phyloP scores from a whole-genome alignment of 2,888 invertebrate species.

The Anagyrus pseudococci region DNA sequence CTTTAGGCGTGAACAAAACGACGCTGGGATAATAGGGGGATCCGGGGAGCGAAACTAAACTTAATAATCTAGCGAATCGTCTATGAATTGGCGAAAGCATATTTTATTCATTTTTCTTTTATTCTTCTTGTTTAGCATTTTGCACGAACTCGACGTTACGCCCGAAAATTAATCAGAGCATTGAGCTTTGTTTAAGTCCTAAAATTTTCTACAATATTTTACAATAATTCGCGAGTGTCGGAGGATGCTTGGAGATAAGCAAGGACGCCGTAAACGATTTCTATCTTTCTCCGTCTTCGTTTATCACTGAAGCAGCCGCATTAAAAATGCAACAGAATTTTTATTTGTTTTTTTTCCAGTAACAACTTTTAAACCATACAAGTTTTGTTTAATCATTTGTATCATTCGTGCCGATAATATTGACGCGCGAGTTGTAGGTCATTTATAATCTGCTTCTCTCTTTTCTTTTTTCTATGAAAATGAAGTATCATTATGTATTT shows the following conservation, averaged over 20 bases:
- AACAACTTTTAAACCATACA: too few species aligned
- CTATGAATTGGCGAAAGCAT: not conserved
- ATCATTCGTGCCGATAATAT: too few species aligned
- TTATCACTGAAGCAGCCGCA: too few species aligned
- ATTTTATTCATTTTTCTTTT: not conserved
- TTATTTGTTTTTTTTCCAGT: too few species aligned
- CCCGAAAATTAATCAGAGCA: not conserved
- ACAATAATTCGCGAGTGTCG: not conserved
- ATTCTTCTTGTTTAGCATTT: too few species aligned
- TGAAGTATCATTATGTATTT: conserved; percentile 37
- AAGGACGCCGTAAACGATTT: not conserved
- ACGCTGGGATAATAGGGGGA: too few species aligned
- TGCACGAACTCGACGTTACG: not conserved
- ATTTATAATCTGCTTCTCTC: conserved; percentile 31
- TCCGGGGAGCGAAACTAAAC: not conserved
- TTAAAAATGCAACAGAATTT: too few species aligned
- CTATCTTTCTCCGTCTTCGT: not conserved
- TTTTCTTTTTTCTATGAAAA: conserved; percentile 52
- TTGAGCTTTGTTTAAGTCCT: not conserved
- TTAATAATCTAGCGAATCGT: not conserved
- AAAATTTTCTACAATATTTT: not conserved
- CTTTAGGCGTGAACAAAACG: conserved; percentile 19
- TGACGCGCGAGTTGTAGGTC: conserved; percentile 26
- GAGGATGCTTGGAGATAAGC: not conserved
- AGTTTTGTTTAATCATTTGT: too few species aligned